These are phyloP conservation scores for Drosophila testacea DNA, from an alignment of 2,888 invertebrate genomes.

Conservation along the genomic window DNA sequence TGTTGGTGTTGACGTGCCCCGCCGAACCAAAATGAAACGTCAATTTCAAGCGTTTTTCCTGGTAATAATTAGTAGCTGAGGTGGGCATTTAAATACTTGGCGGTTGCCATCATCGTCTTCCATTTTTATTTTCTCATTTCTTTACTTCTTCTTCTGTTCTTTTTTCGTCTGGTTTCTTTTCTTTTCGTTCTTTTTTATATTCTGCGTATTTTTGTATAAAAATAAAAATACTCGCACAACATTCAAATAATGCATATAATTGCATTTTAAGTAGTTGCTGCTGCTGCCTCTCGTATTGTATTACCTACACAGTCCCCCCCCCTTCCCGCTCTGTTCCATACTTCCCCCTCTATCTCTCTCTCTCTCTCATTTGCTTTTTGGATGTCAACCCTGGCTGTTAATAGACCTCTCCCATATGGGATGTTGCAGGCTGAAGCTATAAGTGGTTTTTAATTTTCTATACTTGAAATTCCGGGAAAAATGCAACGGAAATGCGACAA, in stretches of 20 bases:
- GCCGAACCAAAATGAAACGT: slow-evolving; percentile 81
- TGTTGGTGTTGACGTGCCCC: slow-evolving; percentile 69
- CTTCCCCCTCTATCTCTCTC: not conserved
- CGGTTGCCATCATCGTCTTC: slow-evolving; percentile 60
- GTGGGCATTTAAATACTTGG: slow-evolving; percentile 83
- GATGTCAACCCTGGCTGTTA: slow-evolving; percentile 60
- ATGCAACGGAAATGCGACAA: slow-evolving; percentile 68
- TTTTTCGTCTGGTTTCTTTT: slow-evolving; percentile 11
- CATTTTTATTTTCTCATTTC: slow-evolving; percentile 49
- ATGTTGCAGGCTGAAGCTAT: slow-evolving; percentile 28
- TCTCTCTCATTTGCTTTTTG: not conserved
- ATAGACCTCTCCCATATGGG: slow-evolving; percentile 42
- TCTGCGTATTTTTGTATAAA: slow-evolving; percentile 78
- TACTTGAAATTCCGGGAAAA: slow-evolving; percentile 65
- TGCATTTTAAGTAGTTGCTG: slow-evolving; percentile 81
- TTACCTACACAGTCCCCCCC: slow-evolving; percentile 51
- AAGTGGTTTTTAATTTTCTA: slow-evolving; percentile 77
- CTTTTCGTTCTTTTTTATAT: slow-evolving; percentile 36
- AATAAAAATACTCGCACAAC: slow-evolving; percentile 59
- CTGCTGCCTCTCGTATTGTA: slow-evolving; percentile 70
- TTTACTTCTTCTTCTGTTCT: slow-evolving; percentile 4
- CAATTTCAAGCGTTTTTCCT: slow-evolving; percentile 84
- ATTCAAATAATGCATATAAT: slow-evolving; percentile 79
- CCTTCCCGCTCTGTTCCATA: not conserved
- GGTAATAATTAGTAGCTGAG: slow-evolving; percentile 85